A percentile compares a stretch with the other conserved stretches of the same genome.
Evolutionary conservation across 2,797 vertebrate species (phyloP).

Genomic region (Momotus momota): DNA sequence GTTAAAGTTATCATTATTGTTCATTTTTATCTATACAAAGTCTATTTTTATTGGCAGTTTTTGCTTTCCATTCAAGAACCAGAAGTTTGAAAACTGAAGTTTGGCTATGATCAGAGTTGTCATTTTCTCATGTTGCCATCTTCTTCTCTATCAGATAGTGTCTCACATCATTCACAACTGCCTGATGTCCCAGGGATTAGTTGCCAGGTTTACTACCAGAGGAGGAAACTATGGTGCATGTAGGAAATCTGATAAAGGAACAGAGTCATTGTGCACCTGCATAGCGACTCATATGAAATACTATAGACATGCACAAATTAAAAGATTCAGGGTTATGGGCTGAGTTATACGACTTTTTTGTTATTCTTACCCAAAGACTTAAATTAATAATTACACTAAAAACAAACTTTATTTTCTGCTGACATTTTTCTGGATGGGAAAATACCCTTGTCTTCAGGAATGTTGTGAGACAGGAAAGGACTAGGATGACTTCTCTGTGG

Average conservation of each 20-base stretch:
- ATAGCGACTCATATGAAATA: neutral
- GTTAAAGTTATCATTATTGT: neutral
- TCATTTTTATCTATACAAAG: neutral
- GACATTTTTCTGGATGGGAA: neutral
- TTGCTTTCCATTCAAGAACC: neutral
- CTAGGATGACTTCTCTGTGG: neutral
- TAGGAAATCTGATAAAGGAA: neutral
- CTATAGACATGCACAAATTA: neutral
- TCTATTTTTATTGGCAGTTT: neutral
- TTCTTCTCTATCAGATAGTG: neutral
- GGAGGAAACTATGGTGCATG: fast-evolving
- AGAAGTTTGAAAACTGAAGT: neutral
- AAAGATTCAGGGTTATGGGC: neutral
- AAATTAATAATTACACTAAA: neutral
- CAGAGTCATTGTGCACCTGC: neutral
- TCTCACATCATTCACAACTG: neutral
- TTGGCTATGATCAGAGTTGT: neutral
- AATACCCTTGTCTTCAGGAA: neutral
- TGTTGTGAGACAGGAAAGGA: neutral
- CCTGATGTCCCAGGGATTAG: neutral
- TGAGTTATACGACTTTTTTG: neutral
- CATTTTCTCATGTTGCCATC: neutral
- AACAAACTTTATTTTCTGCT: neutral
- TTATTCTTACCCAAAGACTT: neutral
- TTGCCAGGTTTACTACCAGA: neutral